Percentiles rank a stretch among this genome's conserved stretches.
Evolutionary conservation across 1,140 invertebrate species (phyloP).

Genomic region (Augochlora pura): DNA sequence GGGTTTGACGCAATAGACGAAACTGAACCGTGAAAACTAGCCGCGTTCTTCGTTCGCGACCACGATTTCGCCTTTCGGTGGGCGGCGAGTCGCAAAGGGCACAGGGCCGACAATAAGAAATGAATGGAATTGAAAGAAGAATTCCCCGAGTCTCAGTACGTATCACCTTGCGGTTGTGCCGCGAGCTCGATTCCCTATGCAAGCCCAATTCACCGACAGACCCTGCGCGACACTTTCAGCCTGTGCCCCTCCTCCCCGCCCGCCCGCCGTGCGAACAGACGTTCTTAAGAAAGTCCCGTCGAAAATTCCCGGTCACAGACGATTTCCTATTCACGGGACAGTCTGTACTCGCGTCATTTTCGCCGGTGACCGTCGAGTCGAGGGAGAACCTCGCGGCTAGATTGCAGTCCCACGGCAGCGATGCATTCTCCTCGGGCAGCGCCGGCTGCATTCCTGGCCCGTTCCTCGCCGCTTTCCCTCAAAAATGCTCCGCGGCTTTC

Average conservation of each 20-base stretch:
- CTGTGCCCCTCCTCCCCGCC: too few species aligned
- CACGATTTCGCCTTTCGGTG: too few species aligned
- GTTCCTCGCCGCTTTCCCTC: not conserved
- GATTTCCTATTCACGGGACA: not conserved
- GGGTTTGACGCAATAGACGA: too few species aligned
- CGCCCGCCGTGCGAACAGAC: not conserved
- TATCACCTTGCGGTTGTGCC: not conserved
- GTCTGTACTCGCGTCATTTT: not conserved
- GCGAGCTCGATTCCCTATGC: not conserved
- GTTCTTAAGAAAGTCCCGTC: not conserved
- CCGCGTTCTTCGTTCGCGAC: too few species aligned
- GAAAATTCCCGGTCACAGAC: not conserved
- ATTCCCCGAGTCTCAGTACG: too few species aligned
- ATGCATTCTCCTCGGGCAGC: slow-evolving; percentile 2
- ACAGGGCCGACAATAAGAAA: too few species aligned
- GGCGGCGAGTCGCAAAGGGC: too few species aligned
- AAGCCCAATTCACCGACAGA: not conserved
- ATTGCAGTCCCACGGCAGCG: not conserved
- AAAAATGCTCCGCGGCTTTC: slow-evolving; percentile 28
- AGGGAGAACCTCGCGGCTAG: too few species aligned
- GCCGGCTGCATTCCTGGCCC: not conserved
- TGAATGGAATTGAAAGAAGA: too few species aligned
- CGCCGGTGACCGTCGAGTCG: not conserved
- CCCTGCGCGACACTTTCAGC: not conserved
- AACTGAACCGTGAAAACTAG: too few species aligned